Conservation (phyloP, 1,140 invertebrate species). For the Pentalonia nigronervosa region DNA sequence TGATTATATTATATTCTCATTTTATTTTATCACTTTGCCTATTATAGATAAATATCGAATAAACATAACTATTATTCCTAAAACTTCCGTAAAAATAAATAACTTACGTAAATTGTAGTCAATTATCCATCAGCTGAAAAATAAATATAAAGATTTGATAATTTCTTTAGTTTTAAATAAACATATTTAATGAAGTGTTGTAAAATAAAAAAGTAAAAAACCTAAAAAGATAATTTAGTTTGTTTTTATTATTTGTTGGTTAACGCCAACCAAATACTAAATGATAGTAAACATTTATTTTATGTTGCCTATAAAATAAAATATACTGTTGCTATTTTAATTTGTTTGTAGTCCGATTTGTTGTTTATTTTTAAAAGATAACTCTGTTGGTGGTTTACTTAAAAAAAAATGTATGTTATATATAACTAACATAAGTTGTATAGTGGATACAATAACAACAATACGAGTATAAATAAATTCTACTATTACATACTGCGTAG, state of each 20-base stretch:
- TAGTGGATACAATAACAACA: neutral
- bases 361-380: neutral
- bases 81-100: neutral
- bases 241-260: neutral
- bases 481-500: neutral
- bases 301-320: neutral
- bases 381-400: neutral
- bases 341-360: neutral
- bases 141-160: neutral
- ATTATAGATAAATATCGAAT: neutral
- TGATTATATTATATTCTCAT: too few relatives aligned
- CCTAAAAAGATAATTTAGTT: neutral
- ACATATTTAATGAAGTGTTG: neutral
- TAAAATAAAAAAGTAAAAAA: neutral
- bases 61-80: neutral
- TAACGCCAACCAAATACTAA: neutral
- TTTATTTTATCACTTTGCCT: too few relatives aligned
- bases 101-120: neutral
- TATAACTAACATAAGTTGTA: neutral
- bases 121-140: neutral
- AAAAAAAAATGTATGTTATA: neutral
- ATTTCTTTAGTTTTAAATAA: neutral
- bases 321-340: neutral
- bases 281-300: neutral
- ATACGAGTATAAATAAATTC: slow-evolving; percentile 15